A percentile compares a stretch with the other conserved stretches of the same genome.
These are phyloP conservation scores for Cheilosia vernalis DNA, from an alignment of 2,888 invertebrate genomes.

Conservation along the genomic window DNA sequence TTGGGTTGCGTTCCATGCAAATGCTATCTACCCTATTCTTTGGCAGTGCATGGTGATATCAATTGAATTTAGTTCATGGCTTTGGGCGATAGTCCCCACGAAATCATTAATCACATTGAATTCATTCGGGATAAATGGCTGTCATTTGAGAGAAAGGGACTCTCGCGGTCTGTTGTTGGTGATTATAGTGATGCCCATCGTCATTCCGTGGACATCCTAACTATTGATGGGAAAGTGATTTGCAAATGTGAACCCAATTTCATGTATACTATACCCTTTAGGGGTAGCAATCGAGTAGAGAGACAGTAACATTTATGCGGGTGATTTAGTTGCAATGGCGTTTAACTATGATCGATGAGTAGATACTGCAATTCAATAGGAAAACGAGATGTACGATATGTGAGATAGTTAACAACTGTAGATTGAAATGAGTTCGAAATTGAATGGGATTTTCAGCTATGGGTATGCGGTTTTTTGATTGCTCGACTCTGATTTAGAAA, in stretches of 20 bases:
- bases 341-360: slow-evolving; percentile 42
- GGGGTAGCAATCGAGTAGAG: not conserved
- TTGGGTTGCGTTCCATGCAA: slow-evolving; percentile 22
- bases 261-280: slow-evolving; percentile 15
- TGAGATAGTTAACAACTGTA: slow-evolving; percentile 7
- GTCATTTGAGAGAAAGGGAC: slow-evolving; percentile 52
- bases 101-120: slow-evolving; percentile 54
- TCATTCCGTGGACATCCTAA: not conserved
- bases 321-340: slow-evolving; percentile 17
- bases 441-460: not conserved
- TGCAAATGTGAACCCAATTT: slow-evolving; percentile 50
- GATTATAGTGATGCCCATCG: not conserved
- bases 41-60: slow-evolving; percentile 24
- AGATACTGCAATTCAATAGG: slow-evolving; percentile 21
- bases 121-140: slow-evolving; percentile 44
- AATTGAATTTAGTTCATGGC: slow-evolving; percentile 43
- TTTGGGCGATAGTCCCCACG: slow-evolving; percentile 33
- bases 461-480: too few relatives aligned
- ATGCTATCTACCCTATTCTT: slow-evolving; percentile 19
- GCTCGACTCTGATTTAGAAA: too few relatives aligned
- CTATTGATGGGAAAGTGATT: slow-evolving; percentile 46
- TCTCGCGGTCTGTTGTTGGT: slow-evolving; percentile 35
- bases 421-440: slow-evolving; percentile 20
- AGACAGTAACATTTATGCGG: slow-evolving; percentile 27
- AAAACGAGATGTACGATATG: not conserved